A percentile compares a stretch with the other conserved stretches of the same genome.
These are phyloP conservation scores for Otolemur garnettii DNA, from an alignment of 2,113 vertebrate species.

Conservation along the genomic window DNA sequence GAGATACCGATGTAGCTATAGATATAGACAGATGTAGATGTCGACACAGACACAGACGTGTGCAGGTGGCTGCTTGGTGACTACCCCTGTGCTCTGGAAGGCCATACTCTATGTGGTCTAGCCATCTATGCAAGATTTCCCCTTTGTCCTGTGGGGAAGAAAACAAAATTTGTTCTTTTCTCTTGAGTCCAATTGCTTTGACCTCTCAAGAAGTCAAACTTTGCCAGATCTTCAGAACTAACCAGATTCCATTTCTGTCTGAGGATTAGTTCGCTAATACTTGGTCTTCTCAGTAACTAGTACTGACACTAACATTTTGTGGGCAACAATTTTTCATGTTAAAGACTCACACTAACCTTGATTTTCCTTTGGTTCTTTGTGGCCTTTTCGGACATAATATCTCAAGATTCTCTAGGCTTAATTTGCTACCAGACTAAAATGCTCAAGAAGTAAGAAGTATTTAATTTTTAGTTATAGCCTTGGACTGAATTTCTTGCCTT, in stretches of 20 bases:
- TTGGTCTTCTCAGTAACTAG: background rate
- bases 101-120: background rate
- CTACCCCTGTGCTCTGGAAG: background rate
- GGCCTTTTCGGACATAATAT: background rate
- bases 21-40: background rate
- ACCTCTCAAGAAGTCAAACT: background rate
- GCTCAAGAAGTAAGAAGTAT: background rate
- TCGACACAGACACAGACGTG: background rate
- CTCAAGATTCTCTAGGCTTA: background rate
- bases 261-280: conserved; percentile 43
- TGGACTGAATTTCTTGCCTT: background rate
- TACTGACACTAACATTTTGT: background rate
- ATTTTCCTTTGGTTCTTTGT: conserved; percentile 13
- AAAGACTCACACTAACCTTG: background rate
- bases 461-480: background rate
- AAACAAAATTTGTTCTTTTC: background rate
- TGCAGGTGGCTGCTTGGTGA: background rate
- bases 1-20: background rate
- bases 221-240: background rate
- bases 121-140: background rate
- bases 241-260: conserved; percentile 1
- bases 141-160: background rate
- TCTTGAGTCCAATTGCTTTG: background rate
- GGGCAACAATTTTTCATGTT: background rate
- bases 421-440: background rate